A percentile compares a stretch with the other conserved stretches of the same genome.
These are phyloP conservation scores for Fopius arisanus DNA, from an alignment of 1,140 invertebrate genomes.

Conservation along the genomic window DNA sequence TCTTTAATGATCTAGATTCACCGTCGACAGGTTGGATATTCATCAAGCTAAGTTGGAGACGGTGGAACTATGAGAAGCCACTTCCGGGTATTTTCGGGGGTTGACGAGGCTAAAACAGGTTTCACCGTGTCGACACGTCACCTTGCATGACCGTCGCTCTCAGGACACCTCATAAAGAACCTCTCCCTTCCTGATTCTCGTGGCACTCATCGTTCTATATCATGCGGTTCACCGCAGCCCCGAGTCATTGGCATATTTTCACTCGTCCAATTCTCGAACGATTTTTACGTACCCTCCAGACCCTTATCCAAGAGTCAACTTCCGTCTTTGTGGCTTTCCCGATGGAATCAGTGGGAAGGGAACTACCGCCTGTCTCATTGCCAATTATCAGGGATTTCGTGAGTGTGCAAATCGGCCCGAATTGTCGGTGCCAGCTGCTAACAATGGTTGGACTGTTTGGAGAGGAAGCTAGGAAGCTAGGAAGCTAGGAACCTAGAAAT, in stretches of 20 bases:
- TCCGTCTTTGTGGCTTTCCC: constrained; percentile 22
- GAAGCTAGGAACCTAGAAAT: constrained; percentile 46
- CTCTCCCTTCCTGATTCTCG: neutral
- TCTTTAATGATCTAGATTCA: neutral
- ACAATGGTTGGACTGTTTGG: constrained; percentile 45
- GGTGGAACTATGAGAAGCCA: neutral
- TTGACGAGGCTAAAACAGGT: neutral
- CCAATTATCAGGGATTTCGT: constrained; percentile 4
- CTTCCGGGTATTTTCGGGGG: constrained; percentile 2
- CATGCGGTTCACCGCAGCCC: constrained; percentile 57
- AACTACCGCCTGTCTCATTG: neutral
- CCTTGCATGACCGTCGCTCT: constrained; percentile 37
- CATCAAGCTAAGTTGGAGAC: neutral
- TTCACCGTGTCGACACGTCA: constrained; percentile 57
- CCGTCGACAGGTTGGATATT: neutral
- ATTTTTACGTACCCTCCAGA: neutral
- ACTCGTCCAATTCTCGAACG: constrained; percentile 35
- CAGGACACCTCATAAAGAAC: neutral
- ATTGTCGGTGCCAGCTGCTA: constrained; percentile 37
- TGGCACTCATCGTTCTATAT: constrained; percentile 27
- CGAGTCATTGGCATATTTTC: constrained; percentile 61
- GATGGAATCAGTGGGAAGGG: neutral
- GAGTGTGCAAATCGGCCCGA: neutral
- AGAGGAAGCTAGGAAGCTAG: constrained; percentile 46
- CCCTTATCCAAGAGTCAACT: neutral